A percentile compares a stretch with the other conserved stretches of the same genome.
Conservation (phyloP, 2,113 vertebrate genomes). For the Helogale parvula region DNA sequence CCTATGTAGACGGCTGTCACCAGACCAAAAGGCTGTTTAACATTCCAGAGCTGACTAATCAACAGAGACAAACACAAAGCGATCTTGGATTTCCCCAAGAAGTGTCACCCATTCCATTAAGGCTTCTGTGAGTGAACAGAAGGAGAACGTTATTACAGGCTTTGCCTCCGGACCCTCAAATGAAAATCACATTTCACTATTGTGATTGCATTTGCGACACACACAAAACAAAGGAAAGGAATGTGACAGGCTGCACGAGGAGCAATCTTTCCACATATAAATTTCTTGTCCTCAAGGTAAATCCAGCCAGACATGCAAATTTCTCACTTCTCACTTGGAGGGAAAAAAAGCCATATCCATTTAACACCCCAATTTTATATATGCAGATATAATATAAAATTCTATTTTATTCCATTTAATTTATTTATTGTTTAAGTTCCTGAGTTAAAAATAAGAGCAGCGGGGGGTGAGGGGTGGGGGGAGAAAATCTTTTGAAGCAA, state of each 20-base stretch:
- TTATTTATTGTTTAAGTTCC: background rate
- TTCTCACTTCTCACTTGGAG: background rate
- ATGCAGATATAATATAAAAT: too few relatives aligned
- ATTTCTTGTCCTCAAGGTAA: constrained; percentile 8
- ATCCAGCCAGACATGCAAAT: constrained; percentile 20
- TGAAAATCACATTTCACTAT: constrained; percentile 52
- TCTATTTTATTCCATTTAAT: background rate
- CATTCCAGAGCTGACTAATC: constrained; percentile 27
- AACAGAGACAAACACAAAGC: background rate
- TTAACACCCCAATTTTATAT: background rate
- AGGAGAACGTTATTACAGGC: background rate
- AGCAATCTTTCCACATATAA: background rate
- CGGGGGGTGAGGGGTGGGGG: background rate
- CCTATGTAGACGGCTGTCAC: background rate
- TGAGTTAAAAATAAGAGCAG: background rate
- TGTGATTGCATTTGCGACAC: constrained; percentile 28
- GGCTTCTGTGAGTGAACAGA: constrained; percentile 18
- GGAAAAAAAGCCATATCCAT: background rate
- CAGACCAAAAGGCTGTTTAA: constrained; percentile 36
- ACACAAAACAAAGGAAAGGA: background rate
- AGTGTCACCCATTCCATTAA: background rate
- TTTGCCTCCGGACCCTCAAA: background rate
- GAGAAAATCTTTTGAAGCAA: background rate
- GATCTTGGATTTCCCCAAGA: background rate
- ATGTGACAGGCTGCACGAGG: background rate